Base-by-base conservation (phyloP, 2,888 invertebrate species). In the Acanthosepion esculentum region DNA sequence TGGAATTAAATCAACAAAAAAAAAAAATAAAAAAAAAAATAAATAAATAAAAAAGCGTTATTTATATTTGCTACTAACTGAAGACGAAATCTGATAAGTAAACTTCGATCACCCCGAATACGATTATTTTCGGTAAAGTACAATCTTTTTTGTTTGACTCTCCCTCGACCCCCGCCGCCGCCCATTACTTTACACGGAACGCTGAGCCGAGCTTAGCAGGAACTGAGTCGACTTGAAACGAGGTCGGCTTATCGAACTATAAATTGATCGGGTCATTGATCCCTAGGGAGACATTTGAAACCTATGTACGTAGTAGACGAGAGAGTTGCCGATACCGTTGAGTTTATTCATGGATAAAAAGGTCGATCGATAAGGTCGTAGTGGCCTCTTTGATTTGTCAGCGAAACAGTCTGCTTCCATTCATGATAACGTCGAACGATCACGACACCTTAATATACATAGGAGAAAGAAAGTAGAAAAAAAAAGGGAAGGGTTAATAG, bases 211-310 rank as follows among this genome's bases (percentile, higher is more conserved):
- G 33, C 78, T 78, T 78, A 78, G 78, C n/a, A n/a, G 78, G 78
- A 78, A 78, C n/a, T n/a, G 78, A 78, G 78, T n/a, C 78, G 78
- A 78, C 78, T 78, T 78, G 78, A 78, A 78, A 78, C 78, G 78
- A 78, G 78, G 78, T 78, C 78, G 78, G 78, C n/a, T 78, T 18
- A 78, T 78, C 78, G 78, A 78, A 78, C 78, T 78, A 78, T 78
- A 33, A 78, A 78, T 78, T 78, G 78, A 78, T 78, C 78, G 78
- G 78, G 78, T 78, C 78, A 78, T 78, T 78, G 78, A 78, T 78
- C 78, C 78, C 78, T 78, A 15, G 78, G 78, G 78, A 78, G 78
- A 33, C 78, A 78, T 78, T 78, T n/a, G 78, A 78, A 78, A 78
- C n/a, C 78, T 78, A 78, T 5, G 78, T 78, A 33, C 20, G n/a